Evolutionary conservation across 2,113 vertebrate genomes (phyloP).

Genomic region (Ornithorhynchus anatinus): DNA sequence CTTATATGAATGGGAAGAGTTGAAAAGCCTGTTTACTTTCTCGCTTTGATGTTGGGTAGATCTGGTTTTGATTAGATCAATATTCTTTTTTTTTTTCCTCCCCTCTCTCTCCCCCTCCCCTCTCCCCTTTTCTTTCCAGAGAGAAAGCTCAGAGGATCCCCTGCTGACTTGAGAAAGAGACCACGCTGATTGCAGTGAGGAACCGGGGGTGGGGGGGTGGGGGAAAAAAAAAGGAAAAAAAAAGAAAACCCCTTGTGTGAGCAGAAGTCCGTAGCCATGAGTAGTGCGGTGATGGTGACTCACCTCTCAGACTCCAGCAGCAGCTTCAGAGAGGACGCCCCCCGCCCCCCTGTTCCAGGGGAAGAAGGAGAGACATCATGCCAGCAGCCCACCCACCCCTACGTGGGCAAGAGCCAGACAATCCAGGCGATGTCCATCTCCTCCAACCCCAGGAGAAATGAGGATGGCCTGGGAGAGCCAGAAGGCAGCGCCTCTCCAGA

Average conservation of each 20-base stretch:
- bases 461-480: conserved; percentile 92
- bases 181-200: conserved; percentile 40
- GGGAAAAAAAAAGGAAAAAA: conserved; percentile 70
- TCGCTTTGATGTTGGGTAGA: conserved; percentile 90
- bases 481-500: conserved; percentile 96
- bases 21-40: conserved; percentile 86
- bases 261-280: conserved; percentile 84
- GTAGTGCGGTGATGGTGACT: conserved; percentile 75
- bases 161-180: conserved; percentile 88
- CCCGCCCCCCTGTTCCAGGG: conserved; percentile 94
- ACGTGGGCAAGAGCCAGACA: conserved; percentile 76
- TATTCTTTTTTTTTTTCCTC: conserved; percentile 77
- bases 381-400: conserved; percentile 67
- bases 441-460: conserved; percentile 84
- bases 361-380: conserved; percentile 91
- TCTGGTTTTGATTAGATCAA: conserved; percentile 98
- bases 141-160: conserved; percentile 88
- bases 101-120: conserved; percentile 18
- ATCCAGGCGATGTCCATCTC: conserved; percentile 75
- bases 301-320: conserved; percentile 86
- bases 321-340: conserved; percentile 98
- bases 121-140: conserved; percentile 80
- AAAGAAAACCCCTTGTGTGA: conserved; percentile 44
- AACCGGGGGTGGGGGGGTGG: conserved; percentile 66
- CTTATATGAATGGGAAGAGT: conserved; percentile 73